These are phyloP conservation scores for Machimus atricapillus DNA, from an alignment of 2,888 invertebrate species.

Conservation along the genomic window DNA sequence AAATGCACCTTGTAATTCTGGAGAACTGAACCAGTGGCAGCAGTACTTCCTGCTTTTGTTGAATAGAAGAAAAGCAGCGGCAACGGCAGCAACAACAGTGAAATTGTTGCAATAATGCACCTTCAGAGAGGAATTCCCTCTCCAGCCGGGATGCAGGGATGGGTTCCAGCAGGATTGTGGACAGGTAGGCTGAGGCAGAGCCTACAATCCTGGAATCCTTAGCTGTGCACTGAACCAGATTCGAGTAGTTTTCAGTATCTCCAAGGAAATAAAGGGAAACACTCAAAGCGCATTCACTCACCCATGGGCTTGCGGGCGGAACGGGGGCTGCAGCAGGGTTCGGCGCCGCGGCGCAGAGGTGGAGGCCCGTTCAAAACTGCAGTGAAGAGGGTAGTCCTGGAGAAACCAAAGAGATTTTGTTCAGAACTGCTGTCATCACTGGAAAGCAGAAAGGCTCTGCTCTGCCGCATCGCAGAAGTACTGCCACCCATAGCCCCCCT, in stretches of 20 bases:
- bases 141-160: background rate
- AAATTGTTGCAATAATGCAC: background rate
- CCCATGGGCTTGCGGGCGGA: background rate
- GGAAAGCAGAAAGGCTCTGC: background rate
- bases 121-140: background rate
- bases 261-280: background rate
- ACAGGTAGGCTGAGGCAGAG: background rate
- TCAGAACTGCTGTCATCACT: background rate
- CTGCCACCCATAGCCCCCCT: background rate
- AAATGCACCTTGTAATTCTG: background rate
- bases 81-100: background rate
- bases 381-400: background rate
- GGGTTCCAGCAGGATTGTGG: background rate
- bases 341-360: background rate
- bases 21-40: background rate
- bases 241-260: background rate
- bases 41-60: background rate
- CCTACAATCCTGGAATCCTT: background rate
- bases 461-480: background rate
- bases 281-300: background rate
- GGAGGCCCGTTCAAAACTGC: background rate
- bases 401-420: background rate
- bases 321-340: background rate
- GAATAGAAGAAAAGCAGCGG: background rate
- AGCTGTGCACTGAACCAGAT: background rate